Evolutionary conservation across 2,797 vertebrate genomes (phyloP).

Genomic region (Hippopotamyrus pictus): DNA sequence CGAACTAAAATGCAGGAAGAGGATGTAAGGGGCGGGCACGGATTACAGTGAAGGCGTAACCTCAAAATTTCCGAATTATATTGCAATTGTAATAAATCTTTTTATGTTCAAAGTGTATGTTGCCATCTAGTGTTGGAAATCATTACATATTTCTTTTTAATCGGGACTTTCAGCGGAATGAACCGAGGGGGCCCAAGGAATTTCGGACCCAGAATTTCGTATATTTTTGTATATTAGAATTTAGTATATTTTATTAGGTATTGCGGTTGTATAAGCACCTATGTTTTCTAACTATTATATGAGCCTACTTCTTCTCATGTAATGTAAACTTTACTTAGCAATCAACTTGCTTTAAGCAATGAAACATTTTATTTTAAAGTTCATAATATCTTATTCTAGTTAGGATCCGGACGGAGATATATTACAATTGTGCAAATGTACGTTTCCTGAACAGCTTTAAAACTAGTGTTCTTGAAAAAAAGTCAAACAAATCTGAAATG

Average conservation of each 20-base stretch:
- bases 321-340: background rate
- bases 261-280: background rate
- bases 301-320: background rate
- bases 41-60: background rate
- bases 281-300: background rate
- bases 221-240: background rate
- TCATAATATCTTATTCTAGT: background rate
- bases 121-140: background rate
- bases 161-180: background rate
- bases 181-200: background rate
- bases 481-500: background rate
- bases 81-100: background rate
- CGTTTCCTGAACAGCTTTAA: background rate
- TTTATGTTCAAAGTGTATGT: background rate
- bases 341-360: background rate
- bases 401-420: background rate
- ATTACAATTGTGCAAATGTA: background rate
- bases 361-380: background rate
- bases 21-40: background rate
- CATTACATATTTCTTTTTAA: background rate
- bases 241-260: background rate
- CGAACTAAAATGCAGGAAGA: background rate
- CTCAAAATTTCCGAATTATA: background rate
- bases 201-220: background rate
- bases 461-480: background rate